Conservation (phyloP, 2,888 invertebrate genomes). For the Oithona nana region DNA sequence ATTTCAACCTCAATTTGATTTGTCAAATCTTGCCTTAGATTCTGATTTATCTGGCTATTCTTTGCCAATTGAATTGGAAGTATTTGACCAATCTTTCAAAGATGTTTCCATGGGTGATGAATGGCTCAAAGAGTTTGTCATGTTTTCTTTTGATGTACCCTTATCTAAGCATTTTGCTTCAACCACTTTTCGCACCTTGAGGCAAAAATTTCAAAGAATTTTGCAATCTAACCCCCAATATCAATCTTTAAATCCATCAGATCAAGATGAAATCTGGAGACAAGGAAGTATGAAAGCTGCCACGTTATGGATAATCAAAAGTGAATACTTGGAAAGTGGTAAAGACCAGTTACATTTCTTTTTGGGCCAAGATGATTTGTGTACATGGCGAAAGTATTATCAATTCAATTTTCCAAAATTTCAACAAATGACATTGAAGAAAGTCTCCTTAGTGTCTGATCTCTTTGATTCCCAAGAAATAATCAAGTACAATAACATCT, state of each 20-base stretch:
- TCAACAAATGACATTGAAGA: neutral
- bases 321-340: neutral
- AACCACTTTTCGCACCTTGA: neutral
- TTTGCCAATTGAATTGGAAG: no score
- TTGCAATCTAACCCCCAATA: neutral
- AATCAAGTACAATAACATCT: neutral
- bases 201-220: neutral
- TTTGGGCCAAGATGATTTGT: neutral
- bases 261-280: neutral
- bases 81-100: neutral
- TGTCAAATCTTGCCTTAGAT: no score
- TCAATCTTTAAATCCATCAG: neutral
- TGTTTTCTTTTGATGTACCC: neutral
- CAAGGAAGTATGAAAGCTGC: neutral
- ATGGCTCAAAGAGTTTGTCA: neutral
- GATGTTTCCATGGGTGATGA: neutral
- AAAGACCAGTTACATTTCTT: neutral
- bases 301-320: neutral
- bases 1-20: no score
- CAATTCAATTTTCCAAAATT: neutral
- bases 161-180: neutral
- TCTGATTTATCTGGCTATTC: no score
- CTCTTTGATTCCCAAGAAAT: neutral
- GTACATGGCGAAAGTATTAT: neutral
- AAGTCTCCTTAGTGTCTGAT: neutral